A percentile compares a stretch with the other conserved stretches of the same genome.
Evolutionary conservation across 2,888 invertebrate species (phyloP).

Genomic region (Oegoconia quadripuncta): DNA sequence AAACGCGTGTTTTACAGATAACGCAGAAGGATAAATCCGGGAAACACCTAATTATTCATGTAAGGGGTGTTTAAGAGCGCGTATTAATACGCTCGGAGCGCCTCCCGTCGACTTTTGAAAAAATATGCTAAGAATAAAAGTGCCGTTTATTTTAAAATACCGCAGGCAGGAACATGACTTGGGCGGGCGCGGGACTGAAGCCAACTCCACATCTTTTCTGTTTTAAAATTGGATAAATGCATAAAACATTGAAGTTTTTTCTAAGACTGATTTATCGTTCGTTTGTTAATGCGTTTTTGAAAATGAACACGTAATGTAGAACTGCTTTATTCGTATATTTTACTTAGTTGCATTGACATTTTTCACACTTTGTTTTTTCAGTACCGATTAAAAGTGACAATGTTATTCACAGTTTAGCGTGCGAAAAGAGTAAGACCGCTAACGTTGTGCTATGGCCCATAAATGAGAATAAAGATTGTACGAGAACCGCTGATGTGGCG

Average conservation of each 20-base stretch:
- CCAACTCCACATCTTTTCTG: conserved; percentile 44
- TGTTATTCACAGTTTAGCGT: conserved; percentile 15
- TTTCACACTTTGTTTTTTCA: too few relatives aligned
- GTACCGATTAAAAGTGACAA: too few relatives aligned
- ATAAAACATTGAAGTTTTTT: conserved; percentile 37
- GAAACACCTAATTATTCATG: conserved; percentile 78
- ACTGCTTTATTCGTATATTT: too few relatives aligned
- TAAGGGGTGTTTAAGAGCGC: conserved; percentile 71
- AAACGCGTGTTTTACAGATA: conserved; percentile 75
- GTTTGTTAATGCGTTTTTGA: too few relatives aligned
- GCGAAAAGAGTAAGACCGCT: conserved; percentile 22
- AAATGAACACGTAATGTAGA: too few relatives aligned
- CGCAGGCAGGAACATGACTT: conserved; percentile 60
- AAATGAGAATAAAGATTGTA: conserved; percentile 55
- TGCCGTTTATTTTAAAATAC: conserved; percentile 62
- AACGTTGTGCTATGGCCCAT: conserved; percentile 49
- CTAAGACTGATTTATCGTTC: conserved; percentile 18
- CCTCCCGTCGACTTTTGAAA: conserved; percentile 45
- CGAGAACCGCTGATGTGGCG: conserved; percentile 65
- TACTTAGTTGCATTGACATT: too few relatives aligned
- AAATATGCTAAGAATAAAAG: conserved; percentile 62
- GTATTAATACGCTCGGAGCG: conserved; percentile 63
- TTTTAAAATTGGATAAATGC: conserved; percentile 51
- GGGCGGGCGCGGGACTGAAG: conserved; percentile 55
- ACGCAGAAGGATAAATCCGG: conserved; percentile 60